phyloP scores from a whole-genome alignment of 1,140 invertebrate species.

The Oreohelix idahoensis region DNA sequence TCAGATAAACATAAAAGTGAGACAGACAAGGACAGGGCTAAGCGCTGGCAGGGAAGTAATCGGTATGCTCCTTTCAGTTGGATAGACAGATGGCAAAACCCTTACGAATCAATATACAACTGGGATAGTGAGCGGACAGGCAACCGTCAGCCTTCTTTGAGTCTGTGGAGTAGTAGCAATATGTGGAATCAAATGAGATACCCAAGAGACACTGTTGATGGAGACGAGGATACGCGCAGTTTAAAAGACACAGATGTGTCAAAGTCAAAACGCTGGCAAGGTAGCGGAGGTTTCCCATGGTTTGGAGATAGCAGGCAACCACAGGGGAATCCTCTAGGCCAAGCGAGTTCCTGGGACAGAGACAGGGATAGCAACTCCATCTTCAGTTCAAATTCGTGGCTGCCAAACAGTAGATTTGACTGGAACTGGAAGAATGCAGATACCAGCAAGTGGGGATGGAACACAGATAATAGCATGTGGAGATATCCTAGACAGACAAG shows the following conservation, averaged over 20 bases:
- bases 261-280: not conserved
- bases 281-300: not conserved
- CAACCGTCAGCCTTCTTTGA: not conserved
- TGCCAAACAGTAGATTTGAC: not conserved
- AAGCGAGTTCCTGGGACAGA: not conserved
- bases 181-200: conserved; percentile 1
- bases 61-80: not conserved
- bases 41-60: not conserved
- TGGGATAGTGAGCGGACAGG: not conserved
- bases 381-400: not conserved
- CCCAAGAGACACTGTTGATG: not conserved
- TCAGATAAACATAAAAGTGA: not conserved
- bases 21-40: not conserved
- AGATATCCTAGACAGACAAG: not conserved
- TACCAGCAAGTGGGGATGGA: not conserved
- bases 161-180: not conserved
- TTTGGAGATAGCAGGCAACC: not conserved
- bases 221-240: too few relatives aligned
- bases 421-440: not conserved
- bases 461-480: not conserved
- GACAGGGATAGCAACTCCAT: not conserved
- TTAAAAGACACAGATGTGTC: not conserved
- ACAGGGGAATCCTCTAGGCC: not conserved
- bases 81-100: not conserved
- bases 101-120: not conserved